Base-by-base conservation (phyloP, 2,113 vertebrate genomes). In the Phycodurus eques region DNA sequence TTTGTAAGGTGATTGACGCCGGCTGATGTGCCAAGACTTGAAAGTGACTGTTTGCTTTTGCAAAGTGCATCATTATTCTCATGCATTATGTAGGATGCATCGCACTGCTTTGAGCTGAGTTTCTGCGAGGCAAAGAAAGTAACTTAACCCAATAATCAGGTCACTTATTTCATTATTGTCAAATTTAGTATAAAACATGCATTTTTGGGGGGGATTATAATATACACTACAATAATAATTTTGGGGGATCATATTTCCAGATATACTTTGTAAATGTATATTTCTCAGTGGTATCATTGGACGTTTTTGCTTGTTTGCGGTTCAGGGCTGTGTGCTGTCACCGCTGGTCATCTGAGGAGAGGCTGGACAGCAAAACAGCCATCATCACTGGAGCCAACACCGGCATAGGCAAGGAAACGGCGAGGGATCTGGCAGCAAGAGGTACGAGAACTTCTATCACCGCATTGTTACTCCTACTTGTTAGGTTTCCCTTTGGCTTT, bases 381-480 rank as follows among this genome's bases (percentile, higher is more conserved):
- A 62, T 93, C 72, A 90, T 94, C 75, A 94, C 93, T 1, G 92
- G 92, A 66, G 92, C 92, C 44, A 94, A 93, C 85, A 92, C 92
- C 33, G 93, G 93, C 17, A 93, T 94, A 54, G 93, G 93, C 67
- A 94, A 93, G 74, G 92, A 94, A 78, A 93, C 92, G 0, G 88
- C 92, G 44, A 86, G 83, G 44, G 92, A 93, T 72, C 79, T 94
- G 73, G 92, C 92, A 31, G 87, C 82, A 77, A 90, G 93, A 93
- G 93, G 92, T 93, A 57, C 10, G 15, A n/a, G 5, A 27, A 14
- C 31, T 59, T n/a, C 10, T 8, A 39, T 17, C 13, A 39, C 2
- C 2, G 4, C 8, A 39, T 43, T 8, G 20, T 43, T 42, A 11
- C 39, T 10, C 9, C 7, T 8, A 17, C 31, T 17, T 39, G 35